Conservation (phyloP, 2,113 vertebrate species). For the Oryctolagus cuniculus region DNA sequence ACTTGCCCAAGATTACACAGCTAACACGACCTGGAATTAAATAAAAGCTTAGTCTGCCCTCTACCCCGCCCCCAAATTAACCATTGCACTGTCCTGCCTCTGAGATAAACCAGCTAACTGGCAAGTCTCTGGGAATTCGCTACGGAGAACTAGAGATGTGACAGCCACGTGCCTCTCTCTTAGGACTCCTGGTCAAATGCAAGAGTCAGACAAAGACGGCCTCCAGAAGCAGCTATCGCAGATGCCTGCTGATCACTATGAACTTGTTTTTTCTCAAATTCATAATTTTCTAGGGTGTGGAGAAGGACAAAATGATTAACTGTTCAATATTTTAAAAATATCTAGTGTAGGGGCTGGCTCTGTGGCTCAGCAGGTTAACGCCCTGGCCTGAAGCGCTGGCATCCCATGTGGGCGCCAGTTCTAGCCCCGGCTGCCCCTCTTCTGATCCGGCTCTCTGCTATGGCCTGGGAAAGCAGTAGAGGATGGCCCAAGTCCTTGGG, state of each 20-base stretch:
- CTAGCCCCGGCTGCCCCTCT: too few relatives aligned
- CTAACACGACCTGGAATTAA: slow-evolving; percentile 19
- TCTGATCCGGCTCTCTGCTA: too few relatives aligned
- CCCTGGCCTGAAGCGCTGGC: too few relatives aligned
- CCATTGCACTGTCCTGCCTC: background rate
- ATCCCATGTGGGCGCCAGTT: too few relatives aligned
- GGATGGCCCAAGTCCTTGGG: too few relatives aligned
- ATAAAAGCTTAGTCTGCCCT: slow-evolving; percentile 3
- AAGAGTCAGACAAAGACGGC: background rate
- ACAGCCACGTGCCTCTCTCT: background rate
- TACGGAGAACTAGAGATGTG: background rate
- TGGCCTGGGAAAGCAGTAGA: too few relatives aligned
- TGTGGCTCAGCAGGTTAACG: too few relatives aligned
- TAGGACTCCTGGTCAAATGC: background rate
- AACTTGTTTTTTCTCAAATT: background rate
- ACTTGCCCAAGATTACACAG: background rate
- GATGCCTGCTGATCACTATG: background rate
- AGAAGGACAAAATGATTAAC: background rate
- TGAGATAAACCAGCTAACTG: background rate
- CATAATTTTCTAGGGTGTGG: background rate
- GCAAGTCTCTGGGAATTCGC: too few relatives aligned
- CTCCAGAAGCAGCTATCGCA: background rate
- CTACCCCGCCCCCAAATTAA: background rate
- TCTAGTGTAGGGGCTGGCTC: too few relatives aligned
- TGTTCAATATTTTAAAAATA: background rate